Conservation (phyloP, 2,888 invertebrate species). For the Villa cingulata region DNA sequence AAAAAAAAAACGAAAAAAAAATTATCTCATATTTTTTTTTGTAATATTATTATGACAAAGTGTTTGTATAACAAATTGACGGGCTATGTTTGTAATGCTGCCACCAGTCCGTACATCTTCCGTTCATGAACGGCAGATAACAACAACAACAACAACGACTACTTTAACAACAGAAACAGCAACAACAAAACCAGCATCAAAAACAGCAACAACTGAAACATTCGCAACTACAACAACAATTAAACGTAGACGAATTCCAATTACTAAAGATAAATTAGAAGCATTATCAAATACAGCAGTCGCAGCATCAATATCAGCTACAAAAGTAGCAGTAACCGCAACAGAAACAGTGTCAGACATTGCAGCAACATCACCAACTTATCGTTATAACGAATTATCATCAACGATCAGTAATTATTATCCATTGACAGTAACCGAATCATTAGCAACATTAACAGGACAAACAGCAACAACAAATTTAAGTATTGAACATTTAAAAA, state of each 20-base stretch:
- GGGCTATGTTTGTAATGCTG: conserved; percentile 23
- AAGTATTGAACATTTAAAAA: too few relatives aligned
- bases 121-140: conserved; percentile 21
- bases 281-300: not conserved
- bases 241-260: not conserved
- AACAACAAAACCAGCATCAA: too few relatives aligned
- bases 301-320: not conserved
- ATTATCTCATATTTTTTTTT: not conserved
- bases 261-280: not conserved
- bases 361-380: too few relatives aligned
- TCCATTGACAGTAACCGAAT: too few relatives aligned
- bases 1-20: too few relatives aligned
- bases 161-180: conserved; percentile 12
- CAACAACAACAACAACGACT: too few relatives aligned
- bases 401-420: not conserved
- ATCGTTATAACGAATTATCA: too few relatives aligned
- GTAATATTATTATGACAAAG: conserved; percentile 18
- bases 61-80: conserved; percentile 19
- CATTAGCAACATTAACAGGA: too few relatives aligned
- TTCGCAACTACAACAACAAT: conserved; percentile 14
- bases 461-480: too few relatives aligned
- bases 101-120: conserved; percentile 20
- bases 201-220: conserved; percentile 6
- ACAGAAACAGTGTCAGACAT: not conserved
- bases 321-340: not conserved